Evolutionary conservation across 2,797 vertebrate species (phyloP), one percentile per base, ranked within the genome.

Genomic region (Diplodus puntazzo): DNA sequence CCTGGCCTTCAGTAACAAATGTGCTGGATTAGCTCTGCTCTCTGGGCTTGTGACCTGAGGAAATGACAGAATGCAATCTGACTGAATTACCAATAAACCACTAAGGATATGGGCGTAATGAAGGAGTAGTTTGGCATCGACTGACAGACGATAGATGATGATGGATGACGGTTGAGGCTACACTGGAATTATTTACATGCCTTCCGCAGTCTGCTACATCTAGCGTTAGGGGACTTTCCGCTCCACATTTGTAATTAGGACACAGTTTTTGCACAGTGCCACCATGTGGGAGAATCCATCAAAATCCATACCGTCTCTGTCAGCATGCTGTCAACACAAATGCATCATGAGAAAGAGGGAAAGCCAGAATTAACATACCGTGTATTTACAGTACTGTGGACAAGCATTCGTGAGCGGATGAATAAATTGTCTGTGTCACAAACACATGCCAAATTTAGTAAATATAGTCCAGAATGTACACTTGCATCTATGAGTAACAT

Each of bases 231-330:
- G 81, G 72, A 83, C 69, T 73, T 66, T 71, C 50, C 84, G 81
- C 70, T 90, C 81, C 70, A 77, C 52, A 64, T 79, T 83, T 73
- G 60, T 80, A 89, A 92, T 89, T 87, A 88, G 86, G 88, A 79
- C 79, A 73, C 14, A 11, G 39, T 63, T 89, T 39, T 76, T 83
- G 75, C 83, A 86, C 80, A 81, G 84, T 82, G 83, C 78, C 79
- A 88, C 73, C 76, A 65, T 79, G 76, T 82, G 75, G 75, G 73
- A 84, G 65, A 85, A 81, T 85, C 69, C 75, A 80, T 90, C 77
- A 85, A 85, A 16, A 60, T 42, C 16, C 76, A 85, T n/a, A 59
- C 42, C 8, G 63, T 80, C 57, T 81, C 82, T 80, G 86, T 82
- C 83, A 76, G 75, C 52, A 17, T 23, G 42, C 82, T 86, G 84